phyloP scores from a whole-genome alignment of 2,113 vertebrate genomes.

The Ifrita kowaldi region DNA sequence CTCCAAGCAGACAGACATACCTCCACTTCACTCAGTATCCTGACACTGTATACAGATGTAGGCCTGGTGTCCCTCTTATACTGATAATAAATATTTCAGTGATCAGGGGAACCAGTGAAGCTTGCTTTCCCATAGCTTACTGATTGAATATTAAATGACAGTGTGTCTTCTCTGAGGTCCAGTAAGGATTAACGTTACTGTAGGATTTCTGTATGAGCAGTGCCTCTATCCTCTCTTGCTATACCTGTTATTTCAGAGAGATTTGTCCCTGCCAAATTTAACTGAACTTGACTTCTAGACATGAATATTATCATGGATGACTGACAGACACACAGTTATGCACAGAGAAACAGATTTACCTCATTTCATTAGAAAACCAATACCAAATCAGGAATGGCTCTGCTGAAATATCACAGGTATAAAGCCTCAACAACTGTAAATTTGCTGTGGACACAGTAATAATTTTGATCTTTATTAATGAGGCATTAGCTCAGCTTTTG shows the following conservation, averaged over 20 bases:
- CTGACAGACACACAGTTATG: background rate
- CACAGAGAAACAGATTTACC: background rate
- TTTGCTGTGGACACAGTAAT: background rate
- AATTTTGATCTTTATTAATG: background rate
- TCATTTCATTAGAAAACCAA: background rate
- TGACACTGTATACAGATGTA: background rate
- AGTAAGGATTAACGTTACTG: background rate
- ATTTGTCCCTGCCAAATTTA: background rate
- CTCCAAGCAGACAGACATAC: background rate
- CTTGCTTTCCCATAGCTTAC: background rate
- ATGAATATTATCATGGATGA: background rate
- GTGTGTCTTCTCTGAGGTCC: background rate
- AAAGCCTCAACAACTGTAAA: background rate
- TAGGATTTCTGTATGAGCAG: background rate
- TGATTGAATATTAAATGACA: background rate
- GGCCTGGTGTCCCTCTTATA: background rate
- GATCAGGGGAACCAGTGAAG: background rate
- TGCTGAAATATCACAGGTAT: background rate
- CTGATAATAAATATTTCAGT: background rate
- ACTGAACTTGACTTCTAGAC: background rate
- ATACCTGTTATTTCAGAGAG: background rate
- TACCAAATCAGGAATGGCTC: background rate
- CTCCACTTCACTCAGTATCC: background rate
- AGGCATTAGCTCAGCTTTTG: background rate
- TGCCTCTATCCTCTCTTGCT: background rate